Conservation (phyloP, 2,888 invertebrate genomes). For the Timema cristinae region DNA sequence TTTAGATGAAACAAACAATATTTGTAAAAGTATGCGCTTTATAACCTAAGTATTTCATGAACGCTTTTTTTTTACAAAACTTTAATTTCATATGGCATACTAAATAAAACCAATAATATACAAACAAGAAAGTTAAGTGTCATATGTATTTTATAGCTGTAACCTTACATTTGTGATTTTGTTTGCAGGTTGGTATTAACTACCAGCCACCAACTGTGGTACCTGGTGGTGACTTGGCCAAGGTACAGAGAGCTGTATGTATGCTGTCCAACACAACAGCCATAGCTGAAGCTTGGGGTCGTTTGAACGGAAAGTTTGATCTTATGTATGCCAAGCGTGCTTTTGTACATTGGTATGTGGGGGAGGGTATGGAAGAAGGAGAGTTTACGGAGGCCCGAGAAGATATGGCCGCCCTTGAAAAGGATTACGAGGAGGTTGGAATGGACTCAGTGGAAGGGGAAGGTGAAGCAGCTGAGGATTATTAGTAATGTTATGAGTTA, state of each 20-base stretch:
- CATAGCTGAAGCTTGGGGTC: slow-evolving; percentile 80
- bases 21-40: too few relatives aligned
- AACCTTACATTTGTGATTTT: too few relatives aligned
- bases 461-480: slow-evolving; percentile 47
- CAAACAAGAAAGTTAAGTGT: too few relatives aligned
- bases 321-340: slow-evolving; percentile 78
- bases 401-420: slow-evolving; percentile 68
- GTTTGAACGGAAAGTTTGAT: slow-evolving; percentile 70
- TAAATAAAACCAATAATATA: too few relatives aligned
- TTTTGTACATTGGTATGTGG: slow-evolving; percentile 80
- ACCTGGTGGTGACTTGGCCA: slow-evolving; percentile 71
- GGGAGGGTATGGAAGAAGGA: slow-evolving; percentile 50
- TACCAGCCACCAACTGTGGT: slow-evolving; percentile 56
- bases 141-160: too few relatives aligned
- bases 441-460: slow-evolving; percentile 79
- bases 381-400: slow-evolving; percentile 50
- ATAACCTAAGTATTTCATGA: too few relatives aligned
- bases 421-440: slow-evolving; percentile 85
- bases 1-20: too few relatives aligned
- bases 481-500: slow-evolving; percentile 43
- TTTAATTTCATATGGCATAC: too few relatives aligned
- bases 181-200: slow-evolving; percentile 50
- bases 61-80: too few relatives aligned
- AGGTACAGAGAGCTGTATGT: slow-evolving; percentile 70
- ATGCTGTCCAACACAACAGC: slow-evolving; percentile 67